Percentiles rank a stretch among this genome's conserved stretches.
Evolutionary conservation across 2,888 invertebrate species (phyloP).

Genomic region (Orthonychiurus folsomi): DNA sequence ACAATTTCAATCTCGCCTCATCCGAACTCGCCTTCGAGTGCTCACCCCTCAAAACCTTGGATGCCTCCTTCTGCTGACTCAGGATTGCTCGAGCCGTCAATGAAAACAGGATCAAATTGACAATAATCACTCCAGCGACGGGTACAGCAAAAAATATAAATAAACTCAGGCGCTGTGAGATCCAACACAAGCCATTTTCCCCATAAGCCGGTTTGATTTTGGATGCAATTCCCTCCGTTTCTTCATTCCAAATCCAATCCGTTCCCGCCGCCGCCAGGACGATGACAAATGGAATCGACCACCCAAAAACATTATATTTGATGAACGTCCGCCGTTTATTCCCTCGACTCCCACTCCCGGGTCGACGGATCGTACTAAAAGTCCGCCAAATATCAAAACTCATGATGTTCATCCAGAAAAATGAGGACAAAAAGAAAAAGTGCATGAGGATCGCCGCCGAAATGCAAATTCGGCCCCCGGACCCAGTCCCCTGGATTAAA

Average conservation of each 20-base stretch:
- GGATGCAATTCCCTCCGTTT: conserved; percentile 13
- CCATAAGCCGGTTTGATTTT: conserved; percentile 35
- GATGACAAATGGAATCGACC: conserved; percentile 44
- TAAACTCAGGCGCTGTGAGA: conserved; percentile 43
- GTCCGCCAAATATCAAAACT: conserved; percentile 47
- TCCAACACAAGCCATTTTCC: conserved; percentile 44
- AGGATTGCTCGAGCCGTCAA: conserved; percentile 41
- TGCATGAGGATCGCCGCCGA: conserved; percentile 43
- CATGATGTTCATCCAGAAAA: conserved; percentile 48
- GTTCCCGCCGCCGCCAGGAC: conserved; percentile 36
- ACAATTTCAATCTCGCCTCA: conserved; percentile 41
- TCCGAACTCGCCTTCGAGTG: conserved; percentile 12
- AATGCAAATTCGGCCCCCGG: conserved; percentile 32
- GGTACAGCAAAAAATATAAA: conserved; percentile 46
- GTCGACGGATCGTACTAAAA: conserved; percentile 40
- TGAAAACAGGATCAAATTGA: conserved; percentile 44
- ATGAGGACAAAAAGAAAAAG: conserved; percentile 45
- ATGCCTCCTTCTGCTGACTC: conserved; percentile 26
- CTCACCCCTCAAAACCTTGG: conserved; percentile 17
- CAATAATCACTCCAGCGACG: conserved; percentile 42
- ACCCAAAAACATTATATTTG: conserved; percentile 44
- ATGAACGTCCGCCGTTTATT: conserved; percentile 25
- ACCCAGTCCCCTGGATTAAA: conserved; percentile 24
- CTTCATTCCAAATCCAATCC: conserved; percentile 19
- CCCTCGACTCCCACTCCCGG: not conserved